Base-by-base conservation (phyloP, 1,140 invertebrate genomes). In the Charaxes varanes region DNA sequence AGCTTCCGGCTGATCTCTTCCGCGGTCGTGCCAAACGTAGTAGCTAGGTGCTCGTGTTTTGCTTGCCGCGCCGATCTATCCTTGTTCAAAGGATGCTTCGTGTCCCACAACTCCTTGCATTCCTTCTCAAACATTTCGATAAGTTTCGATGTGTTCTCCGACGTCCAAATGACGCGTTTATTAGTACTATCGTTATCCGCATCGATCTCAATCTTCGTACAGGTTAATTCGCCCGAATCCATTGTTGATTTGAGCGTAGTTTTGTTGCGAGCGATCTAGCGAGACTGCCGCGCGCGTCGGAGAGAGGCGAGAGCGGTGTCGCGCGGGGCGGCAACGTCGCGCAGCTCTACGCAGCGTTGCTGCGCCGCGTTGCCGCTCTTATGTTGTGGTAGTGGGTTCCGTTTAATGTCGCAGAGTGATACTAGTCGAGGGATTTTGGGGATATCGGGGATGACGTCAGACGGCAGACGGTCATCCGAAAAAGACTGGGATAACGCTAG, bases 1-100 rank as follows among this genome's bases (percentile, higher is more conserved):
- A 79, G 52, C 44, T 82, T 82, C 18, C 76, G 60, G 34, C 49
- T 69, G 28, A 82, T 78, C 45, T 80, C 76, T 28, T 78, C 76
- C 2, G 49, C 35, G 2, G 67, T 70, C 3, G 74, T 82, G 1
- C 47, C 58, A 32, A 82, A 79, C 21, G 62, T 50, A 7, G 46
- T 53, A 7, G 74, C 74, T 22, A 82, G 42, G 15, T 67, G 74
- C 11, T 77, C 71, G 1, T 62, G 38, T 33, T 63, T 77, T 4
- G 41, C 43, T 15, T 70, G 64, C 2, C 73, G 46, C 21, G 60
- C 58, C 5, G 21, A 37, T 14, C 59, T 46, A 19, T 79, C 69
- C 23, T 62, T 76, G 33, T 76, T 55, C 40, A 52, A 41, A 8
- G 66, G 58, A 40, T 79, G 61, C 37, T 67, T 79, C 3, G 45